Evolutionary conservation across 2,888 invertebrate species (phyloP).

Genomic region (Cremastinae sp.): DNA sequence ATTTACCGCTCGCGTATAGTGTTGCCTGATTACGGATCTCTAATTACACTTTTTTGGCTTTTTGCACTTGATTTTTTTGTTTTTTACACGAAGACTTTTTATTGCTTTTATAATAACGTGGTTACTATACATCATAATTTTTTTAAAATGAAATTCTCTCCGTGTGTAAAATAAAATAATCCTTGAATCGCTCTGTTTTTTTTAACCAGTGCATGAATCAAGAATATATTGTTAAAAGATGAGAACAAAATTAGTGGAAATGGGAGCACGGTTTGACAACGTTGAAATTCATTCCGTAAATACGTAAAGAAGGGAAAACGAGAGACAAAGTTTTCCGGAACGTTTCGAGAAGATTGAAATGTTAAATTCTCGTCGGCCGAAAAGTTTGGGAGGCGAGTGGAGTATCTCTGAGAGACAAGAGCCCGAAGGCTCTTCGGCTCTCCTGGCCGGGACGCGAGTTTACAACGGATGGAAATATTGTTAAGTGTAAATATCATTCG

Average conservation of each 20-base stretch:
- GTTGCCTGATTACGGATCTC: not conserved
- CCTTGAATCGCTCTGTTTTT: not conserved
- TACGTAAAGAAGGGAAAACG: not conserved
- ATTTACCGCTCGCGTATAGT: conserved; percentile 19
- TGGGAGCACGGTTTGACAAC: too few relatives aligned
- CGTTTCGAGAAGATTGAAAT: conserved; percentile 46
- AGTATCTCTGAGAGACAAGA: conserved; percentile 34
- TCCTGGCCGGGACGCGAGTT: conserved; percentile 21
- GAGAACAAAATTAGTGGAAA: not conserved
- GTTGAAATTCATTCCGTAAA: not conserved
- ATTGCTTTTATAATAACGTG: too few relatives aligned
- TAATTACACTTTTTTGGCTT: not conserved
- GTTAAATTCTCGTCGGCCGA: conserved; percentile 2
- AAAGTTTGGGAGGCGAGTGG: conserved; percentile 16
- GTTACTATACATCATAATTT: too few relatives aligned
- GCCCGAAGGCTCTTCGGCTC: conserved; percentile 27
- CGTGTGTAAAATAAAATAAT: too few relatives aligned
- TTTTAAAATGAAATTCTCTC: too few relatives aligned
- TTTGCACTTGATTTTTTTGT: not conserved
- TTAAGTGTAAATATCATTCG: conserved; percentile 64
- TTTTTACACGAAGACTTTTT: not conserved
- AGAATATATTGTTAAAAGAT: too few relatives aligned
- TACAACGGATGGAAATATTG: conserved; percentile 55
- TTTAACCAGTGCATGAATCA: too few relatives aligned
- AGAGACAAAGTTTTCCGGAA: not conserved